Base-by-base conservation (phyloP, 2,113 vertebrate genomes). In the Cheirogaleus medius region DNA sequence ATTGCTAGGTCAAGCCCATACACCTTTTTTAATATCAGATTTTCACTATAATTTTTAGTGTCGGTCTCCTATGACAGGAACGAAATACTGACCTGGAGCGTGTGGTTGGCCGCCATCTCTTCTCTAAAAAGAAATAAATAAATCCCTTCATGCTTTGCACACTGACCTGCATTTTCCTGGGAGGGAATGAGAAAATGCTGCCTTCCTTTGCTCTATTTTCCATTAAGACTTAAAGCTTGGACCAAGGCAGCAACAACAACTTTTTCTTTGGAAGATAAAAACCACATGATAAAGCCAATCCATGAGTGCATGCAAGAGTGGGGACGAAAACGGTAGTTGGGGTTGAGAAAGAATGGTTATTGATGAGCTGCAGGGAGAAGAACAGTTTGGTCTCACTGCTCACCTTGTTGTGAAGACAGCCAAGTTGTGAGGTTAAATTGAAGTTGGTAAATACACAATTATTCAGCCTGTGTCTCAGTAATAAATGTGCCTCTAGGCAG, bases 391-490 rank as follows among this genome's bases (percentile, higher is more conserved):
- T 95, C 73, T 95, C 92, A 86, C 84, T 97, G 94, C 96, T 97
- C 96, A 96, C 96, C 96, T 96, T 94, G 52, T 94, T 27, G 9
- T 80, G 84, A 91, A 94, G 95, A 84, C 85, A 95, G 93, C 83
- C 83, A 97, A 68, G 88, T 90, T 47, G 91, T 12, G 1, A 95
- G 96, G 95, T 98, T 98, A 96, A 97, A 98, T 25, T 87, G 89
- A 96, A 98, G 95, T 98, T 97, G 87, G 98, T 98, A 98, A 98
- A 98, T 93, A 98, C 92, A 96, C 94, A 96, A 96, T 98, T 98
- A 98, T 87, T 97, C 97, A 95, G 71, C 66, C 90, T 90, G 90
- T 92, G 92, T 91, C 95, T 97, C 25, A 1, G 94, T 96, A 95
- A 98, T 97, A 98, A 98, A 96, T 97, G 97, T 39, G 39, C 82